Conservation (phyloP, 64 coral and sea anemone species). For the Trachythela sp. region DNA sequence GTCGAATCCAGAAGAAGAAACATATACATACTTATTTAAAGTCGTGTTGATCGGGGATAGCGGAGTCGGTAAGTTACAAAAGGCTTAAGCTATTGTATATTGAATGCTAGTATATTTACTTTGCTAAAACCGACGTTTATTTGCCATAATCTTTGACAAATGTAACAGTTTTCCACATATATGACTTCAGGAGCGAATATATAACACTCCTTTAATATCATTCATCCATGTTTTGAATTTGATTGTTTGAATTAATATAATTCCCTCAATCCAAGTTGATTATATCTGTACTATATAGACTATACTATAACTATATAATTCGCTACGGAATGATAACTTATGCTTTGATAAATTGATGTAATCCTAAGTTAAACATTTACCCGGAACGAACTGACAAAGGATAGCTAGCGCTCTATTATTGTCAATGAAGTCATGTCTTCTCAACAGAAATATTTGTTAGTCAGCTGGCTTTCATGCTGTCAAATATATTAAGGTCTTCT, state of each 20-base stretch:
- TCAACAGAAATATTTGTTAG: too few relatives aligned
- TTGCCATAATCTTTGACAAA: not conserved
- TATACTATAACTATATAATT: too few relatives aligned
- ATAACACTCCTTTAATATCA: too few relatives aligned
- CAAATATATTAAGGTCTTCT: too few relatives aligned
- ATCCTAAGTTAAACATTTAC: not conserved
- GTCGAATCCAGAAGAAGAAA: conserved; percentile 39
- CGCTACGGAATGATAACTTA: too few relatives aligned
- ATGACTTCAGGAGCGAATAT: too few relatives aligned
- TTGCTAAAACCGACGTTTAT: not conserved
- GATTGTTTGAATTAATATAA: not conserved
- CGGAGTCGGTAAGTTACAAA: conserved; percentile 58
- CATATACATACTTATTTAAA: conserved; percentile 91
- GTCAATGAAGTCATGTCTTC: too few relatives aligned
- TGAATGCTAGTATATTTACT: not conserved
- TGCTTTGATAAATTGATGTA: not conserved
- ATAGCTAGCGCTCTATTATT: not conserved
- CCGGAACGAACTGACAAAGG: not conserved
- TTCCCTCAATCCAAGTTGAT: not conserved
- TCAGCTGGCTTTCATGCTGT: too few relatives aligned
- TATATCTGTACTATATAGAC: too few relatives aligned
- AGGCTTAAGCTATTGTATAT: not conserved
- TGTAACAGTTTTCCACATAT: not conserved
- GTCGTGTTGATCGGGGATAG: conserved; percentile 89
- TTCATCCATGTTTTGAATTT: not conserved